phyloP scores from a whole-genome alignment of 2,797 vertebrate genomes.

The Urocyon cinereoargenteus region DNA sequence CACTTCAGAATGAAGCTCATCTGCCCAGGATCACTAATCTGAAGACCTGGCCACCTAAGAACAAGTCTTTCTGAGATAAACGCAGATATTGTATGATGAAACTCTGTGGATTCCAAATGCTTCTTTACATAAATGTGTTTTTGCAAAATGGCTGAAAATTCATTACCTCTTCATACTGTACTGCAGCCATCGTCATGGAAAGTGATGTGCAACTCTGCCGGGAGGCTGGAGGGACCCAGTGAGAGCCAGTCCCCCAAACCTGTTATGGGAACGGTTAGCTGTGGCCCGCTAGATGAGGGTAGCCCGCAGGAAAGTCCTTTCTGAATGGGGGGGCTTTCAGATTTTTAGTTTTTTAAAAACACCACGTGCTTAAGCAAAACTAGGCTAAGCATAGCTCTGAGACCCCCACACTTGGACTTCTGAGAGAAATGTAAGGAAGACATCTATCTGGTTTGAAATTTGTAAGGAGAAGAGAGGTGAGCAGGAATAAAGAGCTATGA shows the following conservation, averaged over 20 bases:
- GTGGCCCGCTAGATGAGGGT: neutral
- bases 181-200: neutral
- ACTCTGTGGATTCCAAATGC: neutral
- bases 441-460: neutral
- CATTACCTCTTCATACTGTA: neutral
- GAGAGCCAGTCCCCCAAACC: too few species aligned
- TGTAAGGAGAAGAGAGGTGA: neutral
- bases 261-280: neutral
- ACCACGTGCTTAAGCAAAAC: neutral
- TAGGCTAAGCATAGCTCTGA: neutral
- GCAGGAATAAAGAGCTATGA: neutral
- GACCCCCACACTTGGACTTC: neutral
- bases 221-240: neutral
- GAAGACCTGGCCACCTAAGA: neutral
- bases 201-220: rapidly evolving
- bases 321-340: neutral
- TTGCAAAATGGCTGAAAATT: neutral
- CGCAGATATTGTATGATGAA: neutral
- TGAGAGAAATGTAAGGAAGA: neutral
- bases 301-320: neutral
- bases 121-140: neutral
- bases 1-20: neutral
- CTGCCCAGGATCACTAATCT: neutral
- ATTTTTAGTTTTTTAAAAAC: neutral
- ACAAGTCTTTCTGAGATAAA: neutral